A percentile compares a stretch with the other conserved stretches of the same genome.
phyloP scores from a whole-genome alignment of 2,888 invertebrate species.

The Eurytoma californica region DNA sequence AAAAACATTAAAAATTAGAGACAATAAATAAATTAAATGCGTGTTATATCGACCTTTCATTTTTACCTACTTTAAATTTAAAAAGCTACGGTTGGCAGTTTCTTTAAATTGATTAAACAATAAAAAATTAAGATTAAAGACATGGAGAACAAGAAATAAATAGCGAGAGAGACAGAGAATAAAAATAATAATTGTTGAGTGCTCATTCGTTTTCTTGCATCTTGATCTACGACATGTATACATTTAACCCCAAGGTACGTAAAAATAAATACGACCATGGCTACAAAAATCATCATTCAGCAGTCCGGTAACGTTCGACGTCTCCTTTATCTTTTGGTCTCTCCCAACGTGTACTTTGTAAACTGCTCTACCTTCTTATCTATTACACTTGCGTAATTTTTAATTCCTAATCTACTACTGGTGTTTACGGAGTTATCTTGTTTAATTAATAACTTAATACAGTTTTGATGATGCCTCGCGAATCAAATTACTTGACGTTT shows the following conservation, averaged over 20 bases:
- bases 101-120: background rate
- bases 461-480: slow-evolving; percentile 2
- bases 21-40: too few species aligned
- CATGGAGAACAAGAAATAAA: background rate
- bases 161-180: background rate
- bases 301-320: slow-evolving; percentile 7
- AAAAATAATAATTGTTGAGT: slow-evolving; percentile 25
- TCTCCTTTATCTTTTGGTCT: slow-evolving; percentile 11
- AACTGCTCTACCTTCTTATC: slow-evolving; percentile 3
- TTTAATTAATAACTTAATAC: background rate
- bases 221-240: slow-evolving; percentile 14
- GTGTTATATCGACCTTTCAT: too few species aligned
- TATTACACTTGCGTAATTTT: background rate
- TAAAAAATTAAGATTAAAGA: background rate
- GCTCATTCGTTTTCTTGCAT: slow-evolving; percentile 10
- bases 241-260: slow-evolving; percentile 65
- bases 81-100: too few species aligned
- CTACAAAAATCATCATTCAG: slow-evolving; percentile 73
- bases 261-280: slow-evolving; percentile 68
- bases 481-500: slow-evolving; percentile 23
- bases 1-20: too few species aligned
- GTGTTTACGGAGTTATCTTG: background rate
- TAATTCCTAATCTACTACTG: background rate
- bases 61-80: too few species aligned
- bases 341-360: background rate